These are phyloP conservation scores for Ramphastos sulfuratus DNA, from an alignment of 2,113 vertebrate species.

Conservation along the genomic window DNA sequence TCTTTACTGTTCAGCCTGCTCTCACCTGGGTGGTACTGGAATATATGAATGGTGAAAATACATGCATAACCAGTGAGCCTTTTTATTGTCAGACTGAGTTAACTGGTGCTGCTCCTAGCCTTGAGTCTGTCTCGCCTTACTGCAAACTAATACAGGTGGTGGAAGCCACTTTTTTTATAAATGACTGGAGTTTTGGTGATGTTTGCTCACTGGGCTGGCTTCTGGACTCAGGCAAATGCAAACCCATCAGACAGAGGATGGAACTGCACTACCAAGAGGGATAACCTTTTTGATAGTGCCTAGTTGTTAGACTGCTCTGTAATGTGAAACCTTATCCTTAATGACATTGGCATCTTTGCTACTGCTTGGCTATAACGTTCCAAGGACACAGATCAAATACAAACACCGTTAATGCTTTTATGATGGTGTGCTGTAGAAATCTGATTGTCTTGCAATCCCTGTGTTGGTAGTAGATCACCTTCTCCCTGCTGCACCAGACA, in stretches of 20 bases:
- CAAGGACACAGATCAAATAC: not conserved
- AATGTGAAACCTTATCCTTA: not conserved
- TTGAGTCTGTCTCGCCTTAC: not conserved
- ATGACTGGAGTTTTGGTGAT: not conserved
- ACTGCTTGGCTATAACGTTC: not conserved
- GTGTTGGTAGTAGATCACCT: not conserved
- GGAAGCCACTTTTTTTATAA: not conserved
- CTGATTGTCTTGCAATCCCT: not conserved
- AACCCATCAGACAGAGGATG: not conserved
- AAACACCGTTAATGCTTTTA: not conserved
- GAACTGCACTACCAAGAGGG: not conserved
- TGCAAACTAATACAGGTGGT: not conserved
- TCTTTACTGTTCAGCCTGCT: not conserved
- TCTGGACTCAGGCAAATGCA: not conserved
- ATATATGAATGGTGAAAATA: not conserved
- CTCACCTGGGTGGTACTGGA: slow-evolving; percentile 21
- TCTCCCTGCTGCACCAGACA: not conserved
- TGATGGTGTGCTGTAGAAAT: not conserved
- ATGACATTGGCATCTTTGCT: not conserved
- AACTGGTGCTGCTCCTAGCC: not conserved
- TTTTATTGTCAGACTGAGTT: not conserved
- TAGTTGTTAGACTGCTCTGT: not conserved
- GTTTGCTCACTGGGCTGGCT: not conserved
- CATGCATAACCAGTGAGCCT: not conserved
- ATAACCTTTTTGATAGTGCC: not conserved